Evolutionary conservation across 2,113 vertebrate genomes (phyloP), one percentile per base, ranked within the genome.

Genomic region (Mormoops blainvillei): DNA sequence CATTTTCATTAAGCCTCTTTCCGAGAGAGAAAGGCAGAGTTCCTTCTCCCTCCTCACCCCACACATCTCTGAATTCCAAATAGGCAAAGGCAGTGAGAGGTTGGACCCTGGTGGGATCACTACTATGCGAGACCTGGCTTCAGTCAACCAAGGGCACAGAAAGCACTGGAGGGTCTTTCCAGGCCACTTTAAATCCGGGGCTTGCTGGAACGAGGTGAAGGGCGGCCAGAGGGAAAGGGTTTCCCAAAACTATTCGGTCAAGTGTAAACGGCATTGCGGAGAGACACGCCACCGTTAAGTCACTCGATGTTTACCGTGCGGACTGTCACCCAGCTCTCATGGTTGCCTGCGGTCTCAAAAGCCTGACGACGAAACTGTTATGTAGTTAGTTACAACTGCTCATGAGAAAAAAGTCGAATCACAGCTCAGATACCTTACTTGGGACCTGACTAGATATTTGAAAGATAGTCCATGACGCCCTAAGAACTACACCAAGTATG

Each of bases 131-230:
- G 43, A n/a, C 52, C 73, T 70, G 43, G 24, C 90, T 68, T 88
- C 65, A 28, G 19, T 74, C 43, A 58, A 61, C 36, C 65, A n/a
- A 43, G 68, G 15, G n/a, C 38, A n/a, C 26, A 43, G 58, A 50
- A 86, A 63, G 38, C 74, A 65, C n/a, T 31, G 1, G 19, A 18
- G 36, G 33, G 28, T 38, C 61, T 65, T 54, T 71, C 26, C 56
- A 86, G 81, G 80, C 26, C 24, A 7, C 73, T 93, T 93, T 80
- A 73, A 74, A 81, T 61, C 54, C 63, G 89, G 41, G 38, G 14
- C 45, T 50, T 15, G 9, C 68, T 45, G 74, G 19, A n/a, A 33
- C 15, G 18, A 8, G n/a, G 22, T 3, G 4, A 20, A 43, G 9
- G n/a, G 56, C 45, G 54, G 61, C 86, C 41, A 45, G n/a, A 22